Base-by-base conservation (phyloP, 2,797 vertebrate species). In the Epinephelus malabaricus region DNA sequence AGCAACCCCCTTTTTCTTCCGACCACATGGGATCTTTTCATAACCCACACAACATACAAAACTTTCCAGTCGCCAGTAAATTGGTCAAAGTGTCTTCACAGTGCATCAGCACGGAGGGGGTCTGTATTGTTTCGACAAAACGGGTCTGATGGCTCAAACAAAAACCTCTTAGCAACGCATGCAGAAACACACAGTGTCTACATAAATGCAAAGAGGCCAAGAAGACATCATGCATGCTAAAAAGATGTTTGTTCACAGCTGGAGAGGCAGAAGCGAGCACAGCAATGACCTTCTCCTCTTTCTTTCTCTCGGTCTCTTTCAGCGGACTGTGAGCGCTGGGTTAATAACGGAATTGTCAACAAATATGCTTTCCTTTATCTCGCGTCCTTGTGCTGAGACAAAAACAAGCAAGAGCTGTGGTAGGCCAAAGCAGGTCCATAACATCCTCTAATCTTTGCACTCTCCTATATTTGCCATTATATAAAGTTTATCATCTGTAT, bases 11-110 rank as follows among this genome's bases (percentile, higher is more conserved):
- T 83, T 81, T 83, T 76, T 84, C 79, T 85, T 88, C 69, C 73
- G 53, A 90, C 88, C 92, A 86, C 89, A 86, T 76, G 90, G 91
- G 92, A 93, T 92, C 73, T 91, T 93, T 91, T 88, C 82, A 88
- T 90, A 91, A 92, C 84, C 81, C 73, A 62, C 77, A 69, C 67
- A 89, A 91, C 85, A 89, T 73, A 86, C 69, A 63, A 73, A 92
- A 90, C 76, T 85, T 88, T 81, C 34, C 79, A 59, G 69, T 55
- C 8, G 0, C 47, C n/a, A 15, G n/a, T 40, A 83, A 85, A 81
- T 51, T 58, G 59, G 67, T 67, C 66, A 51, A 81, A 47, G 27
- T 13, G 65, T 73, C 63, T n/a, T 46, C 5, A 0, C 64, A 5
- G 54, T 51, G 77, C 23, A n/a, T 34, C 45, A 5, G 45, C 5